Base-by-base conservation (phyloP, 2,888 invertebrate genomes). In the Temnothorax rugatulus region DNA sequence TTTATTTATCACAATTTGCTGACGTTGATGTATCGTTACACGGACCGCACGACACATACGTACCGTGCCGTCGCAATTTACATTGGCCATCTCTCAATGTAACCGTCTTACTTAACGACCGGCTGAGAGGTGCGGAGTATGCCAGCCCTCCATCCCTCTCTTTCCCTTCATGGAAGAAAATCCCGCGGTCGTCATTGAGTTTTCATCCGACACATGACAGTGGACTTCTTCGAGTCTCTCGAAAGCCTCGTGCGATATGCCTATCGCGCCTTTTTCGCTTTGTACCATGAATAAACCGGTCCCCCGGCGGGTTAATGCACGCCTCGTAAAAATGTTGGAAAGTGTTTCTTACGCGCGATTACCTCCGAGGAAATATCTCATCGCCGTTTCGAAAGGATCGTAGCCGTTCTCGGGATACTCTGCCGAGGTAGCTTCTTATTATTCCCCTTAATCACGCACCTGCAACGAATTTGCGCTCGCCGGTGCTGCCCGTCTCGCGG, bases 1-100 rank as follows among this genome's bases (percentile, higher is more conserved):
- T 93, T 94, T 94, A 94, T 94, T 93, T 94, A 94, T 94, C 93
- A 94, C 93, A 93, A 93, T 94, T 94, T 93, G 91, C 91, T 91
- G 94, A 93, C 94, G 90, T 93, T 94, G 94, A 94, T 94, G 92
- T 93, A 93, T 94, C 92, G 92, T 90, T 92, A 92, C 93, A 92
- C 83, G 79, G 90, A 82, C 89, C 89, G 85, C 90, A 91, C 93
- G 91, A 92, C 92, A 91, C 88, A 92, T 90, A 90, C 89, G 92
- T 91, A 90, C 90, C 79, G 92, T 91, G 92, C 93, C 94, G 93
- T 92, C 92, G 92, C 93, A 93, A 94, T 94, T 94, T 93, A 93
- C 93, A 94, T 93, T 92, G 92, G 91, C 91, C 92, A 93, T 93
- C 94, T 93, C 90, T 94, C 94, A 93, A 94, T 94, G 94, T 93